phyloP scores from a whole-genome alignment of 2,113 vertebrate species.

The Hydropotes inermis region DNA sequence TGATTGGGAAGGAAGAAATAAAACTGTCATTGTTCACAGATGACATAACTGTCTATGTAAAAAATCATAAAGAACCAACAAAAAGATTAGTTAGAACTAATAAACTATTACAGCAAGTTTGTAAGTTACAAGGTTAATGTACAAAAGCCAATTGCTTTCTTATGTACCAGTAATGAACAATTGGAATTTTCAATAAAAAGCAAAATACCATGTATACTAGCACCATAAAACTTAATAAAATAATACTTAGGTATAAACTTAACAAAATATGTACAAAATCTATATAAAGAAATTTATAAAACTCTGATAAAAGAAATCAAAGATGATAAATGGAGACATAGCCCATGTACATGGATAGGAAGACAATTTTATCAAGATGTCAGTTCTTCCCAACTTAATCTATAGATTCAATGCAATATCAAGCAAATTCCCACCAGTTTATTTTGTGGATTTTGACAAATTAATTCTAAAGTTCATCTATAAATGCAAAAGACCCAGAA shows the following conservation, averaged over 20 bases:
- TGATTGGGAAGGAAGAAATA: background rate
- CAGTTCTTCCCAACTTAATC: background rate
- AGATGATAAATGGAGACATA: background rate
- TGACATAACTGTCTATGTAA: background rate
- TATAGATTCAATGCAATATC: background rate
- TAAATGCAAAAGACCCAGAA: background rate
- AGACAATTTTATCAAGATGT: background rate
- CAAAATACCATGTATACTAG: background rate
- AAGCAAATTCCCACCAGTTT: background rate
- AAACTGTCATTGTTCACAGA: background rate
- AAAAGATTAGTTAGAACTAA: background rate
- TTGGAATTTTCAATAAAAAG: background rate
- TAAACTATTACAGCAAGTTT: background rate
- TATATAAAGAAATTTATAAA: background rate
- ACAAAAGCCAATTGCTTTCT: background rate
- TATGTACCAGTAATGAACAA: background rate
- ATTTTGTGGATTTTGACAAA: background rate
- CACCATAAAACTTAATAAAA: background rate
- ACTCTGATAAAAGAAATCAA: background rate
- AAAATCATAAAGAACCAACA: background rate
- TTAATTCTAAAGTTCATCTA: background rate
- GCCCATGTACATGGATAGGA: background rate
- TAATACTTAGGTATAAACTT: background rate
- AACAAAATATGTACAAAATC: background rate
- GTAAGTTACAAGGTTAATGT: background rate